Percentiles rank a stretch among this genome's conserved stretches.
Conservation (phyloP, 2,113 vertebrate species). For the Myrmecophaga tridactyla region DNA sequence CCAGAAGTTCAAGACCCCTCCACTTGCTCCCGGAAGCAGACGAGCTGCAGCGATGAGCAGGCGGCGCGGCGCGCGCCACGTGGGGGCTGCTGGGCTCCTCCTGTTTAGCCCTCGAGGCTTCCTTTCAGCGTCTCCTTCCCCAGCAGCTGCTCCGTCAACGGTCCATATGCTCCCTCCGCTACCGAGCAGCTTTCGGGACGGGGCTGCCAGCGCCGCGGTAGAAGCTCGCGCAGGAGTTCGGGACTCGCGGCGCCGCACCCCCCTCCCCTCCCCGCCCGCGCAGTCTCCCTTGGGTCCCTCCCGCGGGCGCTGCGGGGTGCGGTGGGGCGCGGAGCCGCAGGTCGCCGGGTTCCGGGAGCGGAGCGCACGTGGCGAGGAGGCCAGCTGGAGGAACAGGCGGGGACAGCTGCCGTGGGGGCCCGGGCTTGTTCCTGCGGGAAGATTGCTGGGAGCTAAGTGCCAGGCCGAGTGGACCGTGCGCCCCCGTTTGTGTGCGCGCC, state of each 20-base stretch:
- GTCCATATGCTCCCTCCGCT: slow-evolving; percentile 85
- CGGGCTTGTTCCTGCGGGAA: slow-evolving; percentile 54
- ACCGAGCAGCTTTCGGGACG: slow-evolving; percentile 81
- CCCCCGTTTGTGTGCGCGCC: neutral
- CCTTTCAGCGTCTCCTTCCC: slow-evolving; percentile 82
- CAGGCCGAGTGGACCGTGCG: slow-evolving; percentile 40
- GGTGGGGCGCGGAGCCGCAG: neutral
- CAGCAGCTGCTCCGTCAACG: slow-evolving; percentile 85
- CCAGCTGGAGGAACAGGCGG: slow-evolving; percentile 65
- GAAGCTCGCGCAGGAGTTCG: too few species aligned
- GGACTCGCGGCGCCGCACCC: too few species aligned
- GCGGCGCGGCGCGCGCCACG: slow-evolving; percentile 76
- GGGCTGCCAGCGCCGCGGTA: too few species aligned
- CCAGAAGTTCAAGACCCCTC: neutral
- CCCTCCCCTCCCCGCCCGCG: neutral
- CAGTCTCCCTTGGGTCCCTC: neutral
- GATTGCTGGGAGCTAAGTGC: slow-evolving; percentile 63
- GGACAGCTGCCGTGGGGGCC: slow-evolving; percentile 67
- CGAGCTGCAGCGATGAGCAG: slow-evolving; percentile 60
- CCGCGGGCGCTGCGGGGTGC: neutral
- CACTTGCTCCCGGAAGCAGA: neutral
- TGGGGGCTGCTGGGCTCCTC: slow-evolving; percentile 78
- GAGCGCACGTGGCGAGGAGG: slow-evolving; percentile 53
- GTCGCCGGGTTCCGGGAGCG: neutral
- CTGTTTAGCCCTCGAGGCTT: slow-evolving; percentile 86